A percentile compares a stretch with the other conserved stretches of the same genome.
Evolutionary conservation across 2,888 invertebrate genomes (phyloP).

Genomic region (Cataglyphis rosenhaueri): DNA sequence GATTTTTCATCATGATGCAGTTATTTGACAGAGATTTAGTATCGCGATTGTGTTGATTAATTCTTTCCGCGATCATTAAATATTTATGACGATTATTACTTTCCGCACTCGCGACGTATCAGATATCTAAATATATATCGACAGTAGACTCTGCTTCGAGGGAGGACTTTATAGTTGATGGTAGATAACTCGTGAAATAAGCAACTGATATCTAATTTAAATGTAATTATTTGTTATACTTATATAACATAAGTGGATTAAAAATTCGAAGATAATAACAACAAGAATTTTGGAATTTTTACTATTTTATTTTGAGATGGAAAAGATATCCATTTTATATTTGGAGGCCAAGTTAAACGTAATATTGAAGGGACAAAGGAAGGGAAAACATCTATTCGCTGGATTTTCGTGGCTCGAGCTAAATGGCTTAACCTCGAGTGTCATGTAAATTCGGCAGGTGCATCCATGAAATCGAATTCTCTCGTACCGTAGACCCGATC

Average conservation of each 20-base stretch:
- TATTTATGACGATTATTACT: conserved; percentile 35
- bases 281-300: not conserved
- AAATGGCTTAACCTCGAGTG: conserved; percentile 45
- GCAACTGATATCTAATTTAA: conserved; percentile 7
- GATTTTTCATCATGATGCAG: conserved; percentile 10
- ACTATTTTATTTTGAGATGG: not conserved
- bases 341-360: conserved; percentile 1
- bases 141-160: not conserved
- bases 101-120: not conserved
- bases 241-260: not conserved
- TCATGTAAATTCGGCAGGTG: conserved; percentile 71
- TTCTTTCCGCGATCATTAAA: conserved; percentile 35
- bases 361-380: conserved; percentile 11
- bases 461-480: conserved; percentile 40
- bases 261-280: not conserved
- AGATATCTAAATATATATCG: not conserved
- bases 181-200: not conserved
- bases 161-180: not conserved
- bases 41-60: conserved; percentile 34
- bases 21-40: conserved; percentile 36
- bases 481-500: conserved; percentile 33
- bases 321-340: not conserved
- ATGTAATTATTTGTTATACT: not conserved
- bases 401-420: conserved; percentile 29
- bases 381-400: conserved; percentile 18